Base-by-base conservation (phyloP, 2,888 invertebrate species). In the Choreutis nemorana region DNA sequence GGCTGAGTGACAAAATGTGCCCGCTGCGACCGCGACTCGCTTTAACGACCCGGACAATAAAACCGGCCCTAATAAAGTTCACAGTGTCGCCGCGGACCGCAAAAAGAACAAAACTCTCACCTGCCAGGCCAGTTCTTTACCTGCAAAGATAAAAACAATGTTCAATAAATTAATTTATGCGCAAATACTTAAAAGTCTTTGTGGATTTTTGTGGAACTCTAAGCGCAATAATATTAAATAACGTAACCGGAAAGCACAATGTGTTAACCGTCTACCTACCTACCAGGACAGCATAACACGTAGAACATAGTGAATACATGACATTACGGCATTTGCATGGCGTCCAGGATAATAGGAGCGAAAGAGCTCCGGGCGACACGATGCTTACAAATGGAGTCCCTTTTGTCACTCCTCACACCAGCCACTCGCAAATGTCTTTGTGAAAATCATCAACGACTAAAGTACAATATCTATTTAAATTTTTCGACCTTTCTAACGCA, bases 31-130 rank as follows among this genome's bases (percentile, higher is more conserved):
- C n/a, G 26, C 40, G 35, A 42, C 41, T 41, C 46, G 48, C 53
- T 47, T 49, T 48, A 47, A 45, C 45, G 38, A 8, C 26, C 13
- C 22, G 24, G 37, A 52, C 53, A 58, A 65, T 58, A 66, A 66
- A 65, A 59, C 47, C 50, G 42, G 50, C 47, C 47, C 49, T 61
- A 62, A 71, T 68, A 64, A 68, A 66, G 61, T 66, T 64, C 65
- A 62, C 66, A 66, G 55, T 66, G 66, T 59, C 60, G 47, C 36
- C 41, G 42, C 41, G 40, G 44, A 43, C 55, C 55, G 55, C 60
- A 61, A 61, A 64, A 40, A 55, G 55, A 62, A 57, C 54, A 64
- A 63, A 64, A 62, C 49, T 47, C 62, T 63, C 63, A 52, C 50
- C 49, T 42, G 61, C 50, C 45, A 35, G 36, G 45, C 58, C 53